A percentile compares a stretch with the other conserved stretches of the same genome.
phyloP scores from a whole-genome alignment of 2,888 invertebrate genomes.

The Drosophila nigricruria region DNA sequence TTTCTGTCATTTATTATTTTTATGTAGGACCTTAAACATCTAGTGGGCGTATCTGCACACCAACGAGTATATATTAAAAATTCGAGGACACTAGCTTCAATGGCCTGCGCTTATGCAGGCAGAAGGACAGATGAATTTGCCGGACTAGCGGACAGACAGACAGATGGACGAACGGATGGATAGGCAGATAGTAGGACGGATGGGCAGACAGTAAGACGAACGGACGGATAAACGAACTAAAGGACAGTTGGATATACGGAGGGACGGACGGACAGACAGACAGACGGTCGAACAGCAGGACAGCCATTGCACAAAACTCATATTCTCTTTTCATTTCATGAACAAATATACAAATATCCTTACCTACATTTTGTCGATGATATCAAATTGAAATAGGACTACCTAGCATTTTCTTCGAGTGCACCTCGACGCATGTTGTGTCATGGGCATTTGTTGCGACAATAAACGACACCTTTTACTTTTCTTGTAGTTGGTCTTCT shows the following conservation, averaged over 20 bases:
- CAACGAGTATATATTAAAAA: no score
- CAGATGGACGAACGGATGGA: neutral
- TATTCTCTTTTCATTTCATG: neutral
- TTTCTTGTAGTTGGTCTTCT: slow-evolving; percentile 21
- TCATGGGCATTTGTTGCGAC: slow-evolving; percentile 33
- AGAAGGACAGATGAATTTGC: neutral
- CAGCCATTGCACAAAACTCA: neutral
- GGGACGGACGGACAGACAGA: no score
- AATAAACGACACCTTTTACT: slow-evolving; percentile 58
- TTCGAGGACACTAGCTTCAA: no score
- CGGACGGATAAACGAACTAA: neutral
- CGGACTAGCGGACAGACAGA: neutral
- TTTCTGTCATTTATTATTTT: neutral
- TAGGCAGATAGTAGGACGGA: neutral
- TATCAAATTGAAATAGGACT: neutral
- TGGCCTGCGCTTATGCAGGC: no score
- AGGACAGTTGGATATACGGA: neutral
- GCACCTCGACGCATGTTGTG: slow-evolving; percentile 9
- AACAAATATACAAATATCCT: neutral
- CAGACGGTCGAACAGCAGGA: neutral
- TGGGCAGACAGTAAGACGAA: neutral
- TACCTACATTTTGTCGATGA: neutral
- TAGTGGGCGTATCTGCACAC: no score
- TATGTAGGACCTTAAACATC: neutral
- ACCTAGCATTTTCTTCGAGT: slow-evolving; percentile 23